These are phyloP conservation scores for Excalfactoria chinensis DNA, from an alignment of 2,113 vertebrate genomes.

Conservation along the genomic window DNA sequence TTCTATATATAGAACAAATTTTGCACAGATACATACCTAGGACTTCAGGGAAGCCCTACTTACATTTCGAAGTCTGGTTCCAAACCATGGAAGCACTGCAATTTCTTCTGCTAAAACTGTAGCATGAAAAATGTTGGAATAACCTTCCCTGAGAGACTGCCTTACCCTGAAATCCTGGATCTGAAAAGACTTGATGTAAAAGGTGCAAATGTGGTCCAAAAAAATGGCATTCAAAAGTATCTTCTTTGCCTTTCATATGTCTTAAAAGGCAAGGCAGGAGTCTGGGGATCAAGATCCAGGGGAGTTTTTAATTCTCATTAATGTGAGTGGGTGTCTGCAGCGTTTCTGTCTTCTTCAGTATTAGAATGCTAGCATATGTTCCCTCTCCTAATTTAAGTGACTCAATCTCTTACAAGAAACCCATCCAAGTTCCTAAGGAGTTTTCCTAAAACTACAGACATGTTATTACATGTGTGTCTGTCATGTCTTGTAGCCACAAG, in stretches of 20 bases:
- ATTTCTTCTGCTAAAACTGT: background rate
- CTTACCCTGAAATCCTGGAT: background rate
- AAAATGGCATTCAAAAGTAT: background rate
- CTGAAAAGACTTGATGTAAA: background rate
- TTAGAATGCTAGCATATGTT: conserved; percentile 61
- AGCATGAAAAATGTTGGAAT: background rate
- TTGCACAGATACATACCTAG: conserved; percentile 17
- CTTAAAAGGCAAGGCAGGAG: background rate
- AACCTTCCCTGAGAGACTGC: background rate
- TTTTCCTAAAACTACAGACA: background rate
- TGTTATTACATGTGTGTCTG: background rate
- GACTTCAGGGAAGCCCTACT: conserved; percentile 27
- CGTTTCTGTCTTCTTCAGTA: conserved; percentile 37
- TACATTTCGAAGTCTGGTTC: conserved; percentile 15
- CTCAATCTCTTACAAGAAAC: conserved; percentile 24
- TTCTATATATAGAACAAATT: background rate
- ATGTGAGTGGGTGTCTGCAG: conserved; percentile 38
- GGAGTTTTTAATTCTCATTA: conserved; percentile 6
- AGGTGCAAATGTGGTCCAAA: background rate
- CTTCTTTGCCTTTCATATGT: background rate
- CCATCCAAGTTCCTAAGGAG: conserved; percentile 14
- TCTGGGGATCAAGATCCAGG: background rate
- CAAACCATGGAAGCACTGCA: background rate
- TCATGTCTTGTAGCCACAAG: background rate
- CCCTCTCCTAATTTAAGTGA: conserved; percentile 36